Conservation (phyloP, 2,113 vertebrate species). For the Lathamus discolor region DNA sequence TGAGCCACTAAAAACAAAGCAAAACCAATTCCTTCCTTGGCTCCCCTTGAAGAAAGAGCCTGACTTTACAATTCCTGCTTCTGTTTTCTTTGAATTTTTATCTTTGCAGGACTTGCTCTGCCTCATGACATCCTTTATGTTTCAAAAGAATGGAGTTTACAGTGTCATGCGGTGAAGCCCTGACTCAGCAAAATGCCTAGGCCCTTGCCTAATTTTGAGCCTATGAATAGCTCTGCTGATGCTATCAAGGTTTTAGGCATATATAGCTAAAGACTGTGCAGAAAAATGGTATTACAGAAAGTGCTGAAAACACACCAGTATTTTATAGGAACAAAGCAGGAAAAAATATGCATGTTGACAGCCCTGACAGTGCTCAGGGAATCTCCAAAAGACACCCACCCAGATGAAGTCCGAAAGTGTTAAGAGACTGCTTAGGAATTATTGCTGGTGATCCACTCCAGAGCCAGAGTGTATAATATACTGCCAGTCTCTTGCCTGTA, state of each 20-base stretch:
- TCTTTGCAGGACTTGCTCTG: conserved; percentile 1
- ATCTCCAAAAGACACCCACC: neutral
- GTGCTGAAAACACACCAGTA: neutral
- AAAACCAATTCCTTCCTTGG: neutral
- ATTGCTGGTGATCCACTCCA: neutral
- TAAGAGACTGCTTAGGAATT: neutral
- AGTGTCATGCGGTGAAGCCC: neutral
- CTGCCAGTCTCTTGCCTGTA: neutral
- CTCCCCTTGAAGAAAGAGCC: neutral
- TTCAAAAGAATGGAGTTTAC: neutral
- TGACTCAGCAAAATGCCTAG: neutral
- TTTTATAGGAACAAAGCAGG: neutral
- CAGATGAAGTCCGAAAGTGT: neutral
- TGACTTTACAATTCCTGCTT: neutral
- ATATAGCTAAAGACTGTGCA: neutral
- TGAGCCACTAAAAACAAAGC: neutral
- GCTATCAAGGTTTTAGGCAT: neutral
- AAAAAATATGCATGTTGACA: neutral
- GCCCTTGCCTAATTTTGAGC: neutral
- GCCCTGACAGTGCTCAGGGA: neutral
- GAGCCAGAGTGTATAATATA: neutral
- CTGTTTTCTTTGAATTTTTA: conserved; percentile 30
- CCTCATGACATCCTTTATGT: neutral
- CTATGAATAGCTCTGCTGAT: neutral
- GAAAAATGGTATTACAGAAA: neutral